Conservation (phyloP, 23 tunicate species). For the Trididemnum miniatum region DNA sequence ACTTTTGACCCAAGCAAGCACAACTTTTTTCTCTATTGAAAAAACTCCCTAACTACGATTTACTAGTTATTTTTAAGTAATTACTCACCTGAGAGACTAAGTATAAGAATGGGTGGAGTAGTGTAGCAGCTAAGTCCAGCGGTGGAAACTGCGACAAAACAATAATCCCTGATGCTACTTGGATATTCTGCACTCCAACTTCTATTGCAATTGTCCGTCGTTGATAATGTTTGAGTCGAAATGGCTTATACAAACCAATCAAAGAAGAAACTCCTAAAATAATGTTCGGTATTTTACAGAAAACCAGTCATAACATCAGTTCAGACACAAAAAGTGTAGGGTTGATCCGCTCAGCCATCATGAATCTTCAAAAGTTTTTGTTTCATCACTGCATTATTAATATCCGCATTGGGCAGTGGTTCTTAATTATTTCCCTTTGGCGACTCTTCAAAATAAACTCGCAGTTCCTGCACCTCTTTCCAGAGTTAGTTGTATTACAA, state of each 20-base stretch:
- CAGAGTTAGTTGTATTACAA: neutral
- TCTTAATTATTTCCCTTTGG: too few species aligned
- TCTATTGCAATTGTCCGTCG: constrained; percentile 25
- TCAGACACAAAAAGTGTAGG: too few species aligned
- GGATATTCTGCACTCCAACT: constrained; percentile 18
- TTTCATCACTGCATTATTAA: too few species aligned
- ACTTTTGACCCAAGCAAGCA: too few species aligned
- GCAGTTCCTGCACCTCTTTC: neutral
- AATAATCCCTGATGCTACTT: neutral
- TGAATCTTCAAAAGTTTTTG: too few species aligned
- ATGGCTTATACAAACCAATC: neutral
- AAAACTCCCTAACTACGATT: too few species aligned
- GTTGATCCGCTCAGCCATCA: too few species aligned
- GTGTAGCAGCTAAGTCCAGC: neutral
- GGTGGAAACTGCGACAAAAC: neutral
- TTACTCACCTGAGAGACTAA: neutral
- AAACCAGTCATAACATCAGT: too few species aligned
- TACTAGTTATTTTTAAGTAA: neutral
- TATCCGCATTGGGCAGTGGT: too few species aligned
- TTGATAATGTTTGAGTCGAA: neutral
- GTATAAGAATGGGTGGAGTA: neutral
- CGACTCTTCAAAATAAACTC: too few species aligned
- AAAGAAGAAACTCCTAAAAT: constrained; percentile 5
- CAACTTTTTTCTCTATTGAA: too few species aligned
- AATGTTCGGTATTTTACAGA: too few species aligned